Conservation (phyloP, 1,140 invertebrate genomes). For the Nymphalis io region DNA sequence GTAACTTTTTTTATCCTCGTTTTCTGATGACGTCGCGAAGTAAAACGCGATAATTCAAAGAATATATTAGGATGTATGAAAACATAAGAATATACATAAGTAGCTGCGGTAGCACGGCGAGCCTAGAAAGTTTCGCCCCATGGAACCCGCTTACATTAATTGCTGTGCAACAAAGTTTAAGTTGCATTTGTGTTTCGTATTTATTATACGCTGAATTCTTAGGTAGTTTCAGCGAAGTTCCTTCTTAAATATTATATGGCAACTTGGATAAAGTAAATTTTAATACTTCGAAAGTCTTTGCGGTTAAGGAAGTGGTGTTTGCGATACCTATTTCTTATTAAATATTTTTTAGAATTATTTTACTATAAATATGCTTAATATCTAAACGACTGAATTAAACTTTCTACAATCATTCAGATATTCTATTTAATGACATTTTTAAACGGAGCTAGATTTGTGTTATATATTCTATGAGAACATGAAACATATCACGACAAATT, state of each 20-base stretch:
- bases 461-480: too few species aligned
- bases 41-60: not conserved
- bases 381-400: too few species aligned
- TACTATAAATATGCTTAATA: too few species aligned
- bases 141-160: slow-evolving; percentile 49
- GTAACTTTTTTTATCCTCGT: too few species aligned
- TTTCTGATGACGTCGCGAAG: too few species aligned
- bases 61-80: slow-evolving; percentile 2
- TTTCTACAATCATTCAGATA: too few species aligned
- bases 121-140: slow-evolving; percentile 37
- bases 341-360: not conserved
- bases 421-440: too few species aligned
- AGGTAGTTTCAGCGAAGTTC: slow-evolving; percentile 7
- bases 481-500: too few species aligned
- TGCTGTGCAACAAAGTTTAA: slow-evolving; percentile 42
- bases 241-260: slow-evolving; percentile 24
- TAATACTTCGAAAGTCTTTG: slow-evolving; percentile 5
- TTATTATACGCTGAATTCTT: slow-evolving; percentile 36
- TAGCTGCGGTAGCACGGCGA: slow-evolving; percentile 17
- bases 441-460: too few species aligned
- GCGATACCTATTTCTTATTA: not conserved
- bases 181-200: slow-evolving; percentile 38
- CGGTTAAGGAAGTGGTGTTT: not conserved
- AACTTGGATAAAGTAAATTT: slow-evolving; percentile 11
- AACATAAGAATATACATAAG: slow-evolving; percentile 29